phyloP scores from a whole-genome alignment of 2,113 vertebrate genomes.

The Sylvietta virens region DNA sequence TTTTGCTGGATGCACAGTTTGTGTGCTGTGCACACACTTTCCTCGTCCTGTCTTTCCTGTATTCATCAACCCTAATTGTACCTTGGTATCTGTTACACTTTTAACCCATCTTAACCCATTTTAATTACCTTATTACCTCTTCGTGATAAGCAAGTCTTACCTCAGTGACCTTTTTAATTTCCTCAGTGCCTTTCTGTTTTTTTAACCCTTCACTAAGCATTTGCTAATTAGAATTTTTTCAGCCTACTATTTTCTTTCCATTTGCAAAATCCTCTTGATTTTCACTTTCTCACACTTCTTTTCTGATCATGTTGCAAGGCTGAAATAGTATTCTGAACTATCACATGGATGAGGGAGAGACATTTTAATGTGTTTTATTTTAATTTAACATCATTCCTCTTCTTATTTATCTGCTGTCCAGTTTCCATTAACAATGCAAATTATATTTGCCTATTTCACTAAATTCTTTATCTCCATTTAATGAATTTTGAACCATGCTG shows the following conservation, averaged over 20 bases:
- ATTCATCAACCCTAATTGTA: neutral
- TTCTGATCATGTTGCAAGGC: neutral
- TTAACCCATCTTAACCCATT: neutral
- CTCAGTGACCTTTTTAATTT: constrained; percentile 1
- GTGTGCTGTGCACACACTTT: constrained; percentile 12
- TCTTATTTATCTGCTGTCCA: constrained; percentile 16
- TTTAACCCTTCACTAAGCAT: neutral
- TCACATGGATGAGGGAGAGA: neutral
- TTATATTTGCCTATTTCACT: neutral
- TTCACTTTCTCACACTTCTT: neutral
- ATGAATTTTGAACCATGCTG: neutral
- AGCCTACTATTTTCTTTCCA: neutral
- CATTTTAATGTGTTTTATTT: constrained; percentile 20
- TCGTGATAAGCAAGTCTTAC: neutral
- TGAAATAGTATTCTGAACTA: neutral
- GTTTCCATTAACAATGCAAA: constrained; percentile 9
- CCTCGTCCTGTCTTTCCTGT: neutral
- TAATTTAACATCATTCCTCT: neutral
- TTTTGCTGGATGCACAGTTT: constrained; percentile 42
- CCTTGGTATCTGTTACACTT: neutral
- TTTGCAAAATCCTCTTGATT: constrained; percentile 11
- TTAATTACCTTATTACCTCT: constrained; percentile 25
- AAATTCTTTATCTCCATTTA: neutral
- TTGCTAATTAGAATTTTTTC: neutral
- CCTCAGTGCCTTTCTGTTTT: neutral